A percentile compares a stretch with the other conserved stretches of the same genome.
Conservation (phyloP, 2,797 vertebrate genomes). For the Gambusia yucatana region DNA sequence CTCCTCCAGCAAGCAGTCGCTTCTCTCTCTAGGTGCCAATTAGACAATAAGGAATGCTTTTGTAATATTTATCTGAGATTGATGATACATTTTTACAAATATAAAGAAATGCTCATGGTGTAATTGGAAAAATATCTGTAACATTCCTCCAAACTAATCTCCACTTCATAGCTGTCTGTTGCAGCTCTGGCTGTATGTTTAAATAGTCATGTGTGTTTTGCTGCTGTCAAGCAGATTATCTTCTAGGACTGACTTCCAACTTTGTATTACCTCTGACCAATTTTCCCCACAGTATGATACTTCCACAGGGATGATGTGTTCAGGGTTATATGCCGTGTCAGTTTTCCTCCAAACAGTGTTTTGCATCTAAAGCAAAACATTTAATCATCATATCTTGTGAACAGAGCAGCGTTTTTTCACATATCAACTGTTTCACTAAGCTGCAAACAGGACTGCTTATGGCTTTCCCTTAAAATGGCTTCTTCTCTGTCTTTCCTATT, state of each 20-base stretch:
- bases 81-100: neutral
- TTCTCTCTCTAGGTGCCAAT: neutral
- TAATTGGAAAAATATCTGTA: neutral
- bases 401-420: neutral
- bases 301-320: neutral
- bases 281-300: neutral
- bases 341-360: neutral
- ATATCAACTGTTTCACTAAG: neutral
- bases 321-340: neutral
- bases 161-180: neutral
- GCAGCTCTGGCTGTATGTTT: neutral
- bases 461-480: neutral
- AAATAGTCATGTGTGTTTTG: neutral
- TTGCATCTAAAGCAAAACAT: neutral
- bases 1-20: neutral
- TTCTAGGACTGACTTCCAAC: neutral
- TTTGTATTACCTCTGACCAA: neutral
- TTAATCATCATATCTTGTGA: neutral
- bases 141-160: neutral
- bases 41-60: neutral
- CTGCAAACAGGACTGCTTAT: neutral
- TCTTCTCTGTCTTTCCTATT: neutral
- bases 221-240: neutral
- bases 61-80: neutral
- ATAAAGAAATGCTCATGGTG: neutral